Evolutionary conservation across 2,113 vertebrate species (phyloP).

Genomic region (Limanda limanda): DNA sequence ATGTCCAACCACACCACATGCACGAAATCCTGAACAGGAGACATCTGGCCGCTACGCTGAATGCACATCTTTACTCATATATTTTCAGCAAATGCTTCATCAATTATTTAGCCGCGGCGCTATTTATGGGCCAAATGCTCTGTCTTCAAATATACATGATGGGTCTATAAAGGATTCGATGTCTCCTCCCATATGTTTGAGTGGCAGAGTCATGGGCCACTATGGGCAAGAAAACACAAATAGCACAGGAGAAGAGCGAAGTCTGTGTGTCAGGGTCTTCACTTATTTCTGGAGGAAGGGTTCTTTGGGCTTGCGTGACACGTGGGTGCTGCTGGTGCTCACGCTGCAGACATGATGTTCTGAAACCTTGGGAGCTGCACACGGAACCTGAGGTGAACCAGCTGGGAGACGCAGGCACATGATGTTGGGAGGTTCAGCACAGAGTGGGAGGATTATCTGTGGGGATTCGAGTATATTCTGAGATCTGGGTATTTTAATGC

Average conservation of each 20-base stretch:
- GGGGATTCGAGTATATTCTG: conserved; percentile 21
- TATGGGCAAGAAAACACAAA: conserved; percentile 40
- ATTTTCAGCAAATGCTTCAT: conserved; percentile 67
- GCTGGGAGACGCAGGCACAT: background rate
- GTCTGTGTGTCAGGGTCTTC: conserved; percentile 55
- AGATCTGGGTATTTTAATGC: conserved; percentile 20
- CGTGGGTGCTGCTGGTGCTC: conserved; percentile 15
- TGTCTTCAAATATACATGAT: conserved; percentile 80
- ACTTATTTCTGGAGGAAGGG: conserved; percentile 47
- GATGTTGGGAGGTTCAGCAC: conserved; percentile 2
- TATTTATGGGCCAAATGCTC: conserved; percentile 76
- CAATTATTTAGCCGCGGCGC: conserved; percentile 73
- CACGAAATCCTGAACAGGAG: conserved; percentile 24
- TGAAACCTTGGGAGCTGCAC: background rate
- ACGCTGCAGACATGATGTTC: conserved; percentile 14
- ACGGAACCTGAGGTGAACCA: conserved; percentile 6
- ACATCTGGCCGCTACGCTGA: conserved; percentile 20
- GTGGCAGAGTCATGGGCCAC: conserved; percentile 54
- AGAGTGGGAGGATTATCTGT: conserved; percentile 14
- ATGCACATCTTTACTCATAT: conserved; percentile 50
- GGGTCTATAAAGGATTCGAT: conserved; percentile 69
- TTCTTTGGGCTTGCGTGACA: conserved; percentile 35
- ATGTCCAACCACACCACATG: conserved; percentile 18
- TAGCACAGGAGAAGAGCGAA: conserved; percentile 27
- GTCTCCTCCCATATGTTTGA: conserved; percentile 59